These are phyloP conservation scores for Dromococcyx pavoninus DNA, from an alignment of 2,797 vertebrate genomes.

Conservation along the genomic window DNA sequence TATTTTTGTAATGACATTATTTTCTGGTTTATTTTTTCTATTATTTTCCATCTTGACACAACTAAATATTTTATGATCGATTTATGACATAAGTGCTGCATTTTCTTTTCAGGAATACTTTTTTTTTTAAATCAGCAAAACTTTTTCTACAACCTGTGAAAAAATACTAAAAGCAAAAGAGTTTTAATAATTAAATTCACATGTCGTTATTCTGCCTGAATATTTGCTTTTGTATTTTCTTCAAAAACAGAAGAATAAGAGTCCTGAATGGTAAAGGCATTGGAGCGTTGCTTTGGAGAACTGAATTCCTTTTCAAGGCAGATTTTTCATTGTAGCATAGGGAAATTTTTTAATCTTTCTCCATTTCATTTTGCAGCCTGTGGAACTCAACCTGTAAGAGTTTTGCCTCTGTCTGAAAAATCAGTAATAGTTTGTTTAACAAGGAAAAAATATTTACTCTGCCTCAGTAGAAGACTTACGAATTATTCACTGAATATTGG, in stretches of 20 bases:
- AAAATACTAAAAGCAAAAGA: background rate
- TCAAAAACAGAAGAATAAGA: background rate
- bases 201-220: background rate
- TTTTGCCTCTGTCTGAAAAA: background rate
- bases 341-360: background rate
- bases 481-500: background rate
- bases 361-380: background rate
- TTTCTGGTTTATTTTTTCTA: background rate
- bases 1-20: background rate
- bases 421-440: background rate
- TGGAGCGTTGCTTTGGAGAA: background rate
- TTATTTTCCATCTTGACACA: background rate
- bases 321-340: rapidly evolving
- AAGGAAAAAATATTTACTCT: background rate
- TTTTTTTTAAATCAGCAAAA: background rate
- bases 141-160: background rate
- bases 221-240: background rate
- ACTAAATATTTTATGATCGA: background rate
- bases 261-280: background rate
- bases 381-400: background rate
- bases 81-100: background rate
- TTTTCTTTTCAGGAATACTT: background rate
- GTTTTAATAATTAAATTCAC: background rate
- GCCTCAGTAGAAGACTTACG: background rate
- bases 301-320: background rate